Evolutionary conservation across 2,797 vertebrate genomes (phyloP), one percentile per base, ranked within the genome.

Genomic region (Eulemur mongoz): DNA sequence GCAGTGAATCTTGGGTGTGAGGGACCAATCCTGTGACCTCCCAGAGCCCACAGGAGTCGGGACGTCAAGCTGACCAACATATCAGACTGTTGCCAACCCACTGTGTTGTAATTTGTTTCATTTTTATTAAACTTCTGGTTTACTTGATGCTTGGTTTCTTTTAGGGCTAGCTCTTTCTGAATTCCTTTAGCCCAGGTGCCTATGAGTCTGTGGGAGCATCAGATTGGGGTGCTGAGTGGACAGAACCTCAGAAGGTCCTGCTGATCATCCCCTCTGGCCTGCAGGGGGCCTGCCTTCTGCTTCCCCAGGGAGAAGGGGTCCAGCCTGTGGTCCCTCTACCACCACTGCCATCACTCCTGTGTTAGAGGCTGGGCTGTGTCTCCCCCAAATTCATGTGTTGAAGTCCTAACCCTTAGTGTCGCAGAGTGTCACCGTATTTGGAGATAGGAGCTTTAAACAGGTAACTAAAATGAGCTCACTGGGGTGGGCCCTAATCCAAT

Each of bases 91-190:
- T 54, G 57, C 67, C 48, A 89, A 52, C 69, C 69, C 38, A 79
- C 78, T 94, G 61, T 87, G 65, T 65, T 78, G 23, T 91, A 18
- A 69, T n/a, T 45, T 84, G 91, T 90, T 83, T 78, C 40, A 84
- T 93, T 96, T 97, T 70, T 97, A 96, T 97, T 97, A 97, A 97
- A 97, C 67, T 93, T 96, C 54, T 79, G 85, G 48, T 95, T 97
- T 97, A 93, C 35, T 45, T 86, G 73, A 83, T 54, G 65, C 38
- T 73, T 89, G 76, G 48, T 48, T 96, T 75, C 54, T 91, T 94
- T 43, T 11, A 40, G 87, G 17, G 40, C 13, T 50, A 22, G 32
- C 25, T 7, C 1, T 6, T 32, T 61, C 70, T 86, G 43, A 32
- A 81, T 95, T 80, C 81, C 35, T 80, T 63, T 40, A 87, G 75